These are phyloP conservation scores for Drosophila ironensis DNA, from an alignment of 1,140 invertebrate species.

Conservation along the genomic window DNA sequence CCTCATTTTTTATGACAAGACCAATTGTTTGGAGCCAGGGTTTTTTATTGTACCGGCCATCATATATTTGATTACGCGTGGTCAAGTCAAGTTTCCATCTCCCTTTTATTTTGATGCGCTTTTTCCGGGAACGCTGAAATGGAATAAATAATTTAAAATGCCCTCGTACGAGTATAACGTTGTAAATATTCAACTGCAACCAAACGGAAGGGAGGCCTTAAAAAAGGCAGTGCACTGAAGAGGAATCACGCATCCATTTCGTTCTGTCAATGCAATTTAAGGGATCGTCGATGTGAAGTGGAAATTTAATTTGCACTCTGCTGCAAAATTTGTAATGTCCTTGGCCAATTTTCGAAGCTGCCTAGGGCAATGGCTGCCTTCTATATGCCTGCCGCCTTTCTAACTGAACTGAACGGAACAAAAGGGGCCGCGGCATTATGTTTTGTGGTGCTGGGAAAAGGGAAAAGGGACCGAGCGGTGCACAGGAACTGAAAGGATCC, in stretches of 20 bases:
- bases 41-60: slow-evolving; percentile 15
- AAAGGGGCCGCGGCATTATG: slow-evolving; percentile 20
- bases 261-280: slow-evolving; percentile 24
- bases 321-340: slow-evolving; percentile 18
- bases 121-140: slow-evolving; percentile 38
- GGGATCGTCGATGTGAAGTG: neutral
- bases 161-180: slow-evolving; percentile 3
- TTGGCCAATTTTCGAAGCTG: slow-evolving; percentile 40
- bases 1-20: slow-evolving; percentile 43
- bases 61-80: slow-evolving; percentile 63
- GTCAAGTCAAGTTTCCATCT: slow-evolving; percentile 20
- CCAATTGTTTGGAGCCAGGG: slow-evolving; percentile 14
- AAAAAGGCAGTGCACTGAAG: slow-evolving; percentile 1
- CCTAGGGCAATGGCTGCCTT: slow-evolving; percentile 28
- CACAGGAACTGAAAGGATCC: slow-evolving; percentile 26
- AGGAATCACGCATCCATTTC: slow-evolving; percentile 5
- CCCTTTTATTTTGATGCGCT: slow-evolving; percentile 9
- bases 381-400: slow-evolving; percentile 11
- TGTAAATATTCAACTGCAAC: slow-evolving; percentile 35
- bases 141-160: slow-evolving; percentile 58
- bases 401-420: slow-evolving; percentile 16
- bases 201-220: slow-evolving; percentile 4
- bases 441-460: slow-evolving; percentile 3
- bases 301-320: slow-evolving; percentile 29
- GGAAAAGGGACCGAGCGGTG: slow-evolving; percentile 2